phyloP scores from a whole-genome alignment of 2,888 invertebrate genomes.

The Caenorhabditis zanzibari region DNA sequence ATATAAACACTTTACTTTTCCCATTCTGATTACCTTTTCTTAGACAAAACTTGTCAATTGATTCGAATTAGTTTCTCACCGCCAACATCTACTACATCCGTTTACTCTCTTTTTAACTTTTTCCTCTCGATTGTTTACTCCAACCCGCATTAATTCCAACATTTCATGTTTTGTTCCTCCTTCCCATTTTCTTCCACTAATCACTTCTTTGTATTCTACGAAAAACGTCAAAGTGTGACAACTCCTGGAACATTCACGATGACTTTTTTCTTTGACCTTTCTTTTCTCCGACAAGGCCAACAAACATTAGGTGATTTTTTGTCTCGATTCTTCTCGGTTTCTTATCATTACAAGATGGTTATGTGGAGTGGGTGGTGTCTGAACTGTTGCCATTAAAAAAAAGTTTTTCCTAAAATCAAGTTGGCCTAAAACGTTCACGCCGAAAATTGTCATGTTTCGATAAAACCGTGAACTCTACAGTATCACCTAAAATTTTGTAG shows the following conservation, averaged over 20 bases:
- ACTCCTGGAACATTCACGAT: slow-evolving; percentile 26
- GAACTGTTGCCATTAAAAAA: slow-evolving; percentile 51
- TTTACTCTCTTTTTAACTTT: background rate
- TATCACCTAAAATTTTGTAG: slow-evolving; percentile 5
- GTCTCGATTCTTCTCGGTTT: slow-evolving; percentile 50
- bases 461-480: slow-evolving; percentile 15
- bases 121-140: slow-evolving; percentile 26
- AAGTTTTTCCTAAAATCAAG: background rate
- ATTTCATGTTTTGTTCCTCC: slow-evolving; percentile 4
- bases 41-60: slow-evolving; percentile 17
- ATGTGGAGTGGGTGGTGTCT: slow-evolving; percentile 51
- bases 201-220: slow-evolving; percentile 3
- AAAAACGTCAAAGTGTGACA: slow-evolving; percentile 24
- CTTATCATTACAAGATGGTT: slow-evolving; percentile 40
- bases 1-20: slow-evolving; percentile 5
- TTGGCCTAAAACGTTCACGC: slow-evolving; percentile 34
- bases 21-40: background rate
- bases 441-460: background rate
- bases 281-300: slow-evolving; percentile 46
- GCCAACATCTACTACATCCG: background rate
- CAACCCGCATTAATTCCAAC: slow-evolving; percentile 12
- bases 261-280: background rate
- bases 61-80: slow-evolving; percentile 41
- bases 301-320: slow-evolving; percentile 66
- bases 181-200: background rate